Base-by-base conservation (phyloP, 2,797 vertebrate species). In the Chelon auratus region DNA sequence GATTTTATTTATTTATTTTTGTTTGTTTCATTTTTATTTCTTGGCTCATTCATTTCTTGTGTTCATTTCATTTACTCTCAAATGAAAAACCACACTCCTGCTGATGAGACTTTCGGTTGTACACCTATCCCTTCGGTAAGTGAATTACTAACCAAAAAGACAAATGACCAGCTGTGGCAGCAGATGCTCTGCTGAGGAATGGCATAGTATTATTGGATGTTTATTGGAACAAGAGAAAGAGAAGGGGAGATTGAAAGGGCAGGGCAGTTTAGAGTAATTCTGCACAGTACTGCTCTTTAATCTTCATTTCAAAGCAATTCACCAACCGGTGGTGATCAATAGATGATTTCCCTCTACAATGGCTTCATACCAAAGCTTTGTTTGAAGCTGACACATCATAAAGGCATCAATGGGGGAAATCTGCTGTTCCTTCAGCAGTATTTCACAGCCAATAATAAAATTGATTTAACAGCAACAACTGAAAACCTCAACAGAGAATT, bases 141-240 rank as follows among this genome's bases (percentile, higher is more conserved):
- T 83, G 68, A 87, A 85, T 92, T 87, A 87, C 82, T 78, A 77
- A 82, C 84, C 48, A 82, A 85, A 77, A 89, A 89, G 88, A 91
- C 78, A 87, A 91, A 90, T 85, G 69, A 62, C 64, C 64, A 69
- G 81, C 56, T 62, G 9, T 75, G 75, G 71, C 69, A 77, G 77
- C 91, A 90, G 90, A 91, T 87, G 84, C 82, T 88, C 70, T 56
- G 64, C 77, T 67, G 83, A 84, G 71, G 75, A 87, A 88, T 70
- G 78, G 68, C 78, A 45, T 26, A 6, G 51, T 86, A 77, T 85
- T 78, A 86, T 87, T 86, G 66, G 74, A 70, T 69, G 74, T 84
- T 89, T 86, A 91, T 86, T 80, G 62, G 77, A 83, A 69, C 50
- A 60, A 71, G 63, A 17, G 22, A 26, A 30, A 22, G 40, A 48